Base-by-base conservation (phyloP, 2,797 vertebrate genomes). In the Salarias fasciatus region DNA sequence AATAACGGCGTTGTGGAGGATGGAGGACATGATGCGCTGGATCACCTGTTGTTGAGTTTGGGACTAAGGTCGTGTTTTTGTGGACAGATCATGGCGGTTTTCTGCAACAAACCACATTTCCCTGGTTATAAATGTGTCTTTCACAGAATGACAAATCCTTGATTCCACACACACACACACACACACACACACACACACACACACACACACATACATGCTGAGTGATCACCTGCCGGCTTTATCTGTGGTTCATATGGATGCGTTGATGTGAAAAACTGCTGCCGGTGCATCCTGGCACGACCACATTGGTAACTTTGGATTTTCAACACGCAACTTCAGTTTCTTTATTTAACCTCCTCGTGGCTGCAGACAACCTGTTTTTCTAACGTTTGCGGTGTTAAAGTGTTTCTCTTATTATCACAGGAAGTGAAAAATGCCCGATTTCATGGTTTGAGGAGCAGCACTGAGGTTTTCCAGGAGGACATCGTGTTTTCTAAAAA, bases 161-260 rank as follows among this genome's bases (percentile, higher is more conserved):
- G 49, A 46, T 43, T 59, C 46, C 53, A 46, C 49, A 65, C 28
- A 46, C 44, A n/a, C n/a, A n/a, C n/a, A n/a, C n/a, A n/a, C n/a
- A n/a, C n/a, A n/a, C n/a, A n/a, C n/a, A n/a, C n/a, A n/a, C n/a
- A n/a, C n/a, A n/a, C n/a, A n/a, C n/a, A n/a, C n/a, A n/a, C 41
- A 52, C 15, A 43, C 8, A 31, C 53, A 46, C 49, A 65, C 28
- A 46, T 44, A 43, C 8, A 24, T 0, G 5, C 8, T 18, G 35
- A n/a, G 18, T 49, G n/a, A 40, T 64, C 64, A 77, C 81, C 63
- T 54, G 69, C 45, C 77, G 69, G 56, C 67, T 56, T 18, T 24
- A 47, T 66, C 46, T 62, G 0, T 0, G 9, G 11, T 18, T 62
- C 41, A 36, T 67, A 73, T 72, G 38, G 52, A 72, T 81, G 5